Percentiles rank a stretch among this genome's conserved stretches.
phyloP scores from a whole-genome alignment of 2,113 vertebrate genomes.

The Cephalophus harveyi region DNA sequence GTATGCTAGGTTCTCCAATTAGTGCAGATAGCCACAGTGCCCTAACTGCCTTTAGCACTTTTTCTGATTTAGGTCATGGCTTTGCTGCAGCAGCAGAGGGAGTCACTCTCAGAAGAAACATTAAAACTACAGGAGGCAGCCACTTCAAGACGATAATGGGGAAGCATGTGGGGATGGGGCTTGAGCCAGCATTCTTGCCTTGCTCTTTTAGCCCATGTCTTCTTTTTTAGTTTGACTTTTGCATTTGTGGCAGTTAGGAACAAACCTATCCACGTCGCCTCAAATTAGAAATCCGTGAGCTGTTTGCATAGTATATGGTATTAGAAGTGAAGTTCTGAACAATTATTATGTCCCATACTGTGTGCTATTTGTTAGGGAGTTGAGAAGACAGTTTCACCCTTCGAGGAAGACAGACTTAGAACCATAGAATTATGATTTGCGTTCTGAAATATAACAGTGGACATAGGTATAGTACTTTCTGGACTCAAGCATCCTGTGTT shows the following conservation, averaged over 20 bases:
- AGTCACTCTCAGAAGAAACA: constrained; percentile 56
- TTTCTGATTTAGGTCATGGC: constrained; percentile 58
- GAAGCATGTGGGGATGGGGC: background rate
- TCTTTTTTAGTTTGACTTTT: background rate
- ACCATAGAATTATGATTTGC: background rate
- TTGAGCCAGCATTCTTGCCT: background rate
- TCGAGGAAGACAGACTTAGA: background rate
- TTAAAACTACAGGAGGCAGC: background rate
- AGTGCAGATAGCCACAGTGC: background rate
- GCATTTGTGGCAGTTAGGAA: background rate
- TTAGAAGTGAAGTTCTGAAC: background rate
- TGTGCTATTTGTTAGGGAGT: background rate
- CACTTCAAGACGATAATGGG: background rate
- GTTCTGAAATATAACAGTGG: background rate
- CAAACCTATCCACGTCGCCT: background rate
- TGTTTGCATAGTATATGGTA: background rate
- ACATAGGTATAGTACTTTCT: background rate
- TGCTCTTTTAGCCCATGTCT: background rate
- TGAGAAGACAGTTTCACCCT: background rate
- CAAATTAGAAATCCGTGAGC: background rate
- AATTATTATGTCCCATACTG: background rate
- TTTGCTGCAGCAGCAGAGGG: constrained; percentile 67
- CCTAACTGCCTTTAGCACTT: background rate
- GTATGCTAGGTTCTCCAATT: background rate
- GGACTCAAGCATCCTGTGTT: background rate